phyloP scores from a whole-genome alignment of 2,888 invertebrate species.

The Campoletis raptor region DNA sequence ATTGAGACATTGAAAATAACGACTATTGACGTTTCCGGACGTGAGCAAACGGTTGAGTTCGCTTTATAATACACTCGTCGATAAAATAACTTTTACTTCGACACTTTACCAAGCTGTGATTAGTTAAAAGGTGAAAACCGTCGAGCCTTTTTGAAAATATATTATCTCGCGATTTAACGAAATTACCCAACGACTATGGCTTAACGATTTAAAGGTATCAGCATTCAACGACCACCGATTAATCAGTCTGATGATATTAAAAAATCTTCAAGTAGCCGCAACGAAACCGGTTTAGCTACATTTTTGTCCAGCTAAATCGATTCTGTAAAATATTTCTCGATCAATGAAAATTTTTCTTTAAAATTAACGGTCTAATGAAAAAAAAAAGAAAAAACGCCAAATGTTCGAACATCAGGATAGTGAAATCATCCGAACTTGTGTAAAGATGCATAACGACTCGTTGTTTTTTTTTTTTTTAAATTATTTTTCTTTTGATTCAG shows the following conservation, averaged over 20 bases:
- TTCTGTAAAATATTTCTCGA: background rate
- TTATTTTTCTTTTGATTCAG: background rate
- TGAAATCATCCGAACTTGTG: background rate
- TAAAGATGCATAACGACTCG: background rate
- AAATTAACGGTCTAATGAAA: conserved; percentile 1
- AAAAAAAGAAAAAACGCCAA: background rate
- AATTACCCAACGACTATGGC: background rate
- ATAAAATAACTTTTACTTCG: conserved; percentile 25
- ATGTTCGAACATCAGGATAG: background rate
- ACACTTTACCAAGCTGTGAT: conserved; percentile 53
- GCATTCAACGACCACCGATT: background rate
- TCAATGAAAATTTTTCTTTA: background rate
- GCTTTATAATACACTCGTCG: background rate
- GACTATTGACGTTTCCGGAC: background rate
- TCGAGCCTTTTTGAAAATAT: conserved; percentile 34
- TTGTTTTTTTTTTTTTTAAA: background rate
- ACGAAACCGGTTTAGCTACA: background rate
- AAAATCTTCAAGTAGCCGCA: background rate
- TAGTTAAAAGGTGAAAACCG: conserved; percentile 39
- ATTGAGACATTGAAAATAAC: background rate
- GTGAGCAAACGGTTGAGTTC: background rate
- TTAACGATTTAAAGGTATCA: background rate
- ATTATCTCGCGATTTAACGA: background rate
- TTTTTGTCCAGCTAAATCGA: background rate
- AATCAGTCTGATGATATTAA: background rate